Percentiles rank a stretch among this genome's conserved stretches.
phyloP scores from a whole-genome alignment of 2,113 vertebrate genomes.

The Spizaetus ornatus region DNA sequence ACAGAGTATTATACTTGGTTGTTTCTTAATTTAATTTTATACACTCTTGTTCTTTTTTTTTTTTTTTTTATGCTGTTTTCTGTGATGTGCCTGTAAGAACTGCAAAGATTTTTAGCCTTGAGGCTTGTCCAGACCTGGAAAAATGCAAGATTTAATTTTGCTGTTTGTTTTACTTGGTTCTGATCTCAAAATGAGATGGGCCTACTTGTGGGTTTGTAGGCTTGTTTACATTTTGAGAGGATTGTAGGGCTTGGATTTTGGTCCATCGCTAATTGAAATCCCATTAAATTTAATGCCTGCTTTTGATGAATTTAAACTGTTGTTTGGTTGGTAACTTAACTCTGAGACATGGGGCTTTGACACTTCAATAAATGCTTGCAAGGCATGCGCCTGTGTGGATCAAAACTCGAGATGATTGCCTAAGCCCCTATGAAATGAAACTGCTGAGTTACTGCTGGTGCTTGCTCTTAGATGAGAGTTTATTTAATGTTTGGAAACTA shows the following conservation, averaged over 20 bases:
- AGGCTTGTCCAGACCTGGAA: background rate
- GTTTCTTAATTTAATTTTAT: background rate
- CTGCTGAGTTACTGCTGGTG: constrained; percentile 35
- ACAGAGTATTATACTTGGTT: background rate
- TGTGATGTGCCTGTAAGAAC: background rate
- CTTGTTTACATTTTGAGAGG: constrained; percentile 4
- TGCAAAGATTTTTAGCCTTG: background rate
- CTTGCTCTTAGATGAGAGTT: background rate
- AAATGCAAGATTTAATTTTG: background rate
- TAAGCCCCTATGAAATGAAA: constrained; percentile 8
- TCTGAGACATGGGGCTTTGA: background rate
- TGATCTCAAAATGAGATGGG: background rate
- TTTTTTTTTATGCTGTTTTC: background rate
- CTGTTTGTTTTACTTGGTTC: background rate
- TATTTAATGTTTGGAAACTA: background rate
- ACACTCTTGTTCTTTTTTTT: background rate
- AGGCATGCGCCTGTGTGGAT: background rate
- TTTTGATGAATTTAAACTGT: constrained; percentile 32
- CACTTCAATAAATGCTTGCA: background rate
- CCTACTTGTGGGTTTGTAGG: background rate
- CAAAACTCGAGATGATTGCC: background rate
- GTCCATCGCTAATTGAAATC: constrained; percentile 34
- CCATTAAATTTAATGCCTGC: constrained; percentile 2
- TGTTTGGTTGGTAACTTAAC: constrained; percentile 4
- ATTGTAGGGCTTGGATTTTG: background rate